A percentile compares a stretch with the other conserved stretches of the same genome.
Conservation (phyloP, 2,888 invertebrate genomes). For the Plebejus melissa region DNA sequence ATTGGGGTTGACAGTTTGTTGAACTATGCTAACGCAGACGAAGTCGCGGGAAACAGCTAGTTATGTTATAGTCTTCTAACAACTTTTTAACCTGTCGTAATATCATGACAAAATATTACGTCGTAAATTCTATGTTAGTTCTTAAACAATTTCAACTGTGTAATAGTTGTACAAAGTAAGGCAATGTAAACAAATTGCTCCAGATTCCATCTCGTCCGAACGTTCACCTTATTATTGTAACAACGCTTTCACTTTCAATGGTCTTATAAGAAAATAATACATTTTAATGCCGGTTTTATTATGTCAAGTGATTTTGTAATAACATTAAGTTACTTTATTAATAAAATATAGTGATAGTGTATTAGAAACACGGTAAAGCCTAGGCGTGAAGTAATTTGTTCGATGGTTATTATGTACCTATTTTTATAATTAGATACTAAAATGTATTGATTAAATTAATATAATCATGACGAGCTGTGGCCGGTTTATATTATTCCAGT, state of each 20-base stretch:
- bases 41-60: neutral
- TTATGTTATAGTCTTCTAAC: slow-evolving; percentile 27
- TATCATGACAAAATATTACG: neutral
- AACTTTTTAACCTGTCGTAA: slow-evolving; percentile 23
- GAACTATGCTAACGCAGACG: no score
- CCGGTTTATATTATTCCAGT: no score
- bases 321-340: neutral
- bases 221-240: slow-evolving; percentile 53
- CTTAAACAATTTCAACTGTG: slow-evolving; percentile 26
- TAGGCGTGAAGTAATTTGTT: neutral
- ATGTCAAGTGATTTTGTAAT: neutral
- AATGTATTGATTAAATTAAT: no score
- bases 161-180: slow-evolving; percentile 29
- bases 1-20: no score
- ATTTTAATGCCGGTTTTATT: slow-evolving; percentile 12
- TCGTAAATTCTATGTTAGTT: slow-evolving; percentile 18
- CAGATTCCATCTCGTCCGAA: slow-evolving; percentile 46
- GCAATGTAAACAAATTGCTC: slow-evolving; percentile 40
- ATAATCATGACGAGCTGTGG: no score
- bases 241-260: slow-evolving; percentile 63
- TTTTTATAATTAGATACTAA: no score
- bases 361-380: neutral
- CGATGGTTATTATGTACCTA: neutral
- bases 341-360: neutral
- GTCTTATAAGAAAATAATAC: slow-evolving; percentile 39